Base-by-base conservation (phyloP, 2,797 vertebrate genomes). In the Babyrousa celebensis region DNA sequence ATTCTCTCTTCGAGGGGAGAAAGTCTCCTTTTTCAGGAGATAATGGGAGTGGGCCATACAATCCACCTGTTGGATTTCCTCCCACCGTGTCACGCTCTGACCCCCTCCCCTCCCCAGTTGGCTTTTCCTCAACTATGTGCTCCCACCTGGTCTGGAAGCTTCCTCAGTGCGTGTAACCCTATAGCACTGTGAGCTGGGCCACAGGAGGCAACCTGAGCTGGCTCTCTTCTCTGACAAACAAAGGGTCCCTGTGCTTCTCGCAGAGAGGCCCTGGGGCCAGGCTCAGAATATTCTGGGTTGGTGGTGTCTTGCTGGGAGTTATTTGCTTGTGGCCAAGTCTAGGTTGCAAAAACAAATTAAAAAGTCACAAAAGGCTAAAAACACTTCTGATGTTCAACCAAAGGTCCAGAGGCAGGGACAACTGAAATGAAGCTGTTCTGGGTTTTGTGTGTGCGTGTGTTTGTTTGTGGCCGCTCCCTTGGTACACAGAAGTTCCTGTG, bases 181-280 rank as follows among this genome's bases (percentile, higher is more conserved):
- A 85, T 27, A 52, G 65, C 48, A 0, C 86, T 3, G 8, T 0
- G 14, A 25, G 71, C 63, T 3, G 52, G 36, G 77, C 20, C 54
- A 48, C 6, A 0, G 3, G 1, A 11, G 15, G 83, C 8, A 15
- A 62, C 11, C 12, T 18, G 80, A 88, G 71, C 82, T 6, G 0
- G 70, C 72, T 14, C 14, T 80, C 54, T 52, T 27, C 20, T 58
- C 68, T 15, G 18, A n/a, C 54, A 32, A 0, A 21, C 6, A 18
- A 5, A 0, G 12, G n/a, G 12, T 60, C 54, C 1, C 6, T 12
- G n/a, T 12, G 86, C 27, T 78, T 43, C 60, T 0, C 0, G 0
- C 1, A 65, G 16, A 18, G 60, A 1, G 14, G 54, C 36, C 63
- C 54, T 16, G n/a, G 27, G 15, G 29, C 16, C 0, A 14, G 12